Evolutionary conservation across 2,113 vertebrate genomes (phyloP), one percentile per base, ranked within the genome.

Genomic region (Poeciliopsis retropinna): DNA sequence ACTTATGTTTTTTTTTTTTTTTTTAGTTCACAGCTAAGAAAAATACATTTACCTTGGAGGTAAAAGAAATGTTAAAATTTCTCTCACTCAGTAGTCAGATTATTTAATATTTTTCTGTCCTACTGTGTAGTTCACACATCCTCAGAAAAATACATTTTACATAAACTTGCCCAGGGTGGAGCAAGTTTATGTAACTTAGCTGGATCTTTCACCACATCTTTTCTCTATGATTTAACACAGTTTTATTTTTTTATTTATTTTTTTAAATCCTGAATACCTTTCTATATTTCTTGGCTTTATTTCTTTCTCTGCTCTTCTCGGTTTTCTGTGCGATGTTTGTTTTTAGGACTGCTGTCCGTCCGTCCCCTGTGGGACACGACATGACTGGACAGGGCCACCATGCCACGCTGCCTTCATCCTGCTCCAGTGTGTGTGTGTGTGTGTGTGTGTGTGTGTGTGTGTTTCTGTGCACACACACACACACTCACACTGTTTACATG

Each of bases 321-420:
- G 17, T 73, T 60, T 74, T 73, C 67, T 34, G 37, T 79, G 69
- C 76, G 70, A 85, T 81, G 39, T 63, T 54, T 29, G 57, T 70
- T 79, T 82, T 71, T 32, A 69, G 74, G 73, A 66, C 67, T 32
- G 70, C 70, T 75, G 64, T 78, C 63, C 80, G 63, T 66, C 27
- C 68, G 67, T 70, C 78, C 86, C 83, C 81, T 78, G 72, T 73
- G 81, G 84, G 86, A 89, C 77, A 75, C 85, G 77, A 86, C 79
- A 80, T 80, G 76, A 88, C 78, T 87, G 85, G 84, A 86, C 88
- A 81, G 86, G 85, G 80, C 88, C 85, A 90, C 76, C 78, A 83
- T 82, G 68, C 79, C 84, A 86, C 78, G 76, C 80, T 80, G 90
- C 85, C 80, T 90, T 88, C 82, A 88, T 87, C 87, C 79, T 82